These are phyloP conservation scores for Parazoanthus atlanticus DNA, from an alignment of 92 coral and sea anemone genomes.

Conservation along the genomic window DNA sequence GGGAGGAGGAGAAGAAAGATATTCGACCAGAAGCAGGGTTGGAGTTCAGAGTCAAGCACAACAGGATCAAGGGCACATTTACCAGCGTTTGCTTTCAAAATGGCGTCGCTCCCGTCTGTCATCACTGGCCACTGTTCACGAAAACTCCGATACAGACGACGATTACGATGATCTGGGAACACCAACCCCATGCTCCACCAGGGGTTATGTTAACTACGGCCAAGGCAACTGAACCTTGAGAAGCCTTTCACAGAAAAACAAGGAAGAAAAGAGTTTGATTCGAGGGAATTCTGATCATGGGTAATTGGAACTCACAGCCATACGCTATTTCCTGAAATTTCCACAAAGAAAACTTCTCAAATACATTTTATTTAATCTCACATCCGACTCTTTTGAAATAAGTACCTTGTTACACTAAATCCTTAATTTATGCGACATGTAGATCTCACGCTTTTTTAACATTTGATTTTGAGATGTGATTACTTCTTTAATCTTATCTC, in stretches of 20 bases:
- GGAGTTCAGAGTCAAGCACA: background rate
- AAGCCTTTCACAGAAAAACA: background rate
- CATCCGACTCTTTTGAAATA: too few species aligned
- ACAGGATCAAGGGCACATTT: background rate
- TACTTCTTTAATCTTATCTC: too few species aligned
- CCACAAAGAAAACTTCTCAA: too few species aligned
- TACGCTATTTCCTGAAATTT: too few species aligned
- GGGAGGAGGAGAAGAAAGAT: background rate
- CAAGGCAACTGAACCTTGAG: background rate
- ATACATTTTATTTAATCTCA: too few species aligned
- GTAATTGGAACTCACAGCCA: too few species aligned
- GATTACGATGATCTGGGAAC: background rate
- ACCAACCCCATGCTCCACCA: background rate
- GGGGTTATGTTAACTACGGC: slow-evolving; percentile 2
- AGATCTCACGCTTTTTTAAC: too few species aligned
- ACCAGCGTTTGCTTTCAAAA: slow-evolving; percentile 11
- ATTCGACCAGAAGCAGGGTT: background rate
- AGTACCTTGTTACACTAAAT: too few species aligned
- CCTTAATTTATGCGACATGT: too few species aligned
- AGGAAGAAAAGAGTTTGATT: too few species aligned
- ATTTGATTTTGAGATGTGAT: too few species aligned
- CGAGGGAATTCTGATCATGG: too few species aligned
- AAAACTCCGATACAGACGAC: background rate
- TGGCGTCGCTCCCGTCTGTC: slow-evolving; percentile 6
- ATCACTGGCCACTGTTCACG: background rate